Conservation (phyloP, 2,888 invertebrate genomes). For the Odontothrips loti region DNA sequence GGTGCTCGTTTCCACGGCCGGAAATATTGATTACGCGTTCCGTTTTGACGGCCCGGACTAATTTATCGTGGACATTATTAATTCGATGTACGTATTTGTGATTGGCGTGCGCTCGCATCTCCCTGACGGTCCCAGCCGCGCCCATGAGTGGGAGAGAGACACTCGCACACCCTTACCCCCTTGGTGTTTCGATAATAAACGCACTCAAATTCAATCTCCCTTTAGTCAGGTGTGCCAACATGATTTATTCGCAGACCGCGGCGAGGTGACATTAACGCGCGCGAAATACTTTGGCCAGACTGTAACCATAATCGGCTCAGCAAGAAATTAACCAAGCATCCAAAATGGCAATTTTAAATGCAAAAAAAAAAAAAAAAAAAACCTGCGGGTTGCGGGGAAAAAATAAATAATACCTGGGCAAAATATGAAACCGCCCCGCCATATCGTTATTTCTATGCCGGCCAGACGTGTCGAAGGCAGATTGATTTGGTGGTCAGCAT, state of each 20-base stretch:
- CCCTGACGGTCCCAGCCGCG: not conserved
- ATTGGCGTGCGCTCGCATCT: not conserved
- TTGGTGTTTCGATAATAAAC: not conserved
- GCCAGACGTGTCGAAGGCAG: not conserved
- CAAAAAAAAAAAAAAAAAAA: no score
- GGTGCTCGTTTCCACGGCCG: not conserved
- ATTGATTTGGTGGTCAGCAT: no score
- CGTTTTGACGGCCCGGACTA: not conserved
- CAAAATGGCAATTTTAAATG: no score
- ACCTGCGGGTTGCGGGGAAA: no score
- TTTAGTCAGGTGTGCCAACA: not conserved
- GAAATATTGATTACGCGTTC: conserved; percentile 5
- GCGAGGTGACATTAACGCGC: no score
- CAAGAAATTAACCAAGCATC: no score
- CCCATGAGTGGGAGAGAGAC: no score
- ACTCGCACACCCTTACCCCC: not conserved
- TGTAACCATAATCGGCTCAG: no score
- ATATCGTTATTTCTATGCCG: not conserved
- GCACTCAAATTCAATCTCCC: not conserved
- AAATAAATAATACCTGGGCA: no score
- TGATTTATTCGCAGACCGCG: no score
- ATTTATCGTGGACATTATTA: not conserved
- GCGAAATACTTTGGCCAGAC: no score
- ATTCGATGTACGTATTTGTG: not conserved
- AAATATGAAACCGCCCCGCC: no score